Conservation (phyloP, 2,888 invertebrate species). For the Cephus runcator region DNA sequence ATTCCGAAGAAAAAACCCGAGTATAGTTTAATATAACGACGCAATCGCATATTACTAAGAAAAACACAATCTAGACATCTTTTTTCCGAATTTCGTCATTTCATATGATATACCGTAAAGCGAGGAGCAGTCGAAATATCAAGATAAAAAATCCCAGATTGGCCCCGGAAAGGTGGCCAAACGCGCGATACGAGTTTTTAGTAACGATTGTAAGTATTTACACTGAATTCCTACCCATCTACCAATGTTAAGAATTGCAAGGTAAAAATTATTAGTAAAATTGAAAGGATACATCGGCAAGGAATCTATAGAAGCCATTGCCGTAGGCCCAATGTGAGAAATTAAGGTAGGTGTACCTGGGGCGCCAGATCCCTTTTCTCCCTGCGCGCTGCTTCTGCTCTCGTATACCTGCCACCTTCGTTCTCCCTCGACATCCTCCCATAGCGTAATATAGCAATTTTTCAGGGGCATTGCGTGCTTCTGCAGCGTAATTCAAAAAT, state of each 20-base stretch:
- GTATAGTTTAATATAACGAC: background rate
- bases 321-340: background rate
- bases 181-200: background rate
- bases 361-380: background rate
- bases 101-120: background rate
- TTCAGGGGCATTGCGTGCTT: constrained; percentile 33
- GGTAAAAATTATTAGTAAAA: background rate
- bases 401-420: background rate
- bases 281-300: background rate
- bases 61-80: background rate
- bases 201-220: background rate
- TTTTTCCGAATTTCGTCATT: background rate
- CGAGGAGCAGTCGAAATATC: background rate
- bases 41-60: background rate
- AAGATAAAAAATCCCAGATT: background rate
- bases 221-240: background rate
- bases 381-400: background rate
- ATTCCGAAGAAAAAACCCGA: background rate
- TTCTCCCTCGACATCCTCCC: background rate
- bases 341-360: background rate
- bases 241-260: background rate
- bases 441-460: constrained; percentile 21
- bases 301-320: background rate
- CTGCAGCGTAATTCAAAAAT: constrained; percentile 36
- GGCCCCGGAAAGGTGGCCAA: background rate